phyloP scores from a whole-genome alignment of 1,140 invertebrate species.

The Drosophila pruinosa region DNA sequence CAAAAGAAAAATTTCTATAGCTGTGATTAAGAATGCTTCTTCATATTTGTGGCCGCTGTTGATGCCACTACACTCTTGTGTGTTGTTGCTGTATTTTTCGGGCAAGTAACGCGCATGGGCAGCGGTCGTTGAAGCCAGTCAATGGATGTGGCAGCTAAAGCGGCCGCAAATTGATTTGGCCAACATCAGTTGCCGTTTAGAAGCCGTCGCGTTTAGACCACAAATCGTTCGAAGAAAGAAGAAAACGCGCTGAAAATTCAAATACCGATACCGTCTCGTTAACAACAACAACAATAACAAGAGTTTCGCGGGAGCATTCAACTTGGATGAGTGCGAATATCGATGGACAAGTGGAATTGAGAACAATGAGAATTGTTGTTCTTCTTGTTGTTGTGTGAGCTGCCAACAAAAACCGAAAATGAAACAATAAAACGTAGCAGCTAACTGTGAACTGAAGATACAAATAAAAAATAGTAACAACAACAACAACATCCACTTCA shows the following conservation, averaged over 20 bases:
- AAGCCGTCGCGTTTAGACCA: conserved; percentile 71
- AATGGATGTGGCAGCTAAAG: conserved; percentile 21
- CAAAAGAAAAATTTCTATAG: conserved; percentile 72
- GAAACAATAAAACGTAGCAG: conserved; percentile 39
- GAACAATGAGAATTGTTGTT: conserved; percentile 26
- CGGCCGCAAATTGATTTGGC: conserved; percentile 66
- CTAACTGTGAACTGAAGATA: conserved; percentile 58
- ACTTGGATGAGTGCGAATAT: conserved; percentile 34
- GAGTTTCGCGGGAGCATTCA: conserved; percentile 35
- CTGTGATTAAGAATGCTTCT: conserved; percentile 68
- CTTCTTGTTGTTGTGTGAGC: conserved; percentile 5
- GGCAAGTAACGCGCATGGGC: background rate
- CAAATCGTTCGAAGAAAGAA: conserved; percentile 15
- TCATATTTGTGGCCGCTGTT: background rate
- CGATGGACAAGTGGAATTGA: conserved; percentile 36
- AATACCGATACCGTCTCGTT: conserved; percentile 1
- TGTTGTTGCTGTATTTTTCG: background rate
- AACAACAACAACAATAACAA: conserved; percentile 2
- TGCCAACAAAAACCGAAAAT: conserved; percentile 32
- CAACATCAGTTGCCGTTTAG: conserved; percentile 74
- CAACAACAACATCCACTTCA: conserved; percentile 35
- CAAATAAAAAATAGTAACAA: conserved; percentile 27
- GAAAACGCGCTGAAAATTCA: conserved; percentile 13
- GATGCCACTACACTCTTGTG: no score
- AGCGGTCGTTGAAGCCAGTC: conserved; percentile 3